Base-by-base conservation (phyloP, 2,797 vertebrate species). In the Labeo calbasu region DNA sequence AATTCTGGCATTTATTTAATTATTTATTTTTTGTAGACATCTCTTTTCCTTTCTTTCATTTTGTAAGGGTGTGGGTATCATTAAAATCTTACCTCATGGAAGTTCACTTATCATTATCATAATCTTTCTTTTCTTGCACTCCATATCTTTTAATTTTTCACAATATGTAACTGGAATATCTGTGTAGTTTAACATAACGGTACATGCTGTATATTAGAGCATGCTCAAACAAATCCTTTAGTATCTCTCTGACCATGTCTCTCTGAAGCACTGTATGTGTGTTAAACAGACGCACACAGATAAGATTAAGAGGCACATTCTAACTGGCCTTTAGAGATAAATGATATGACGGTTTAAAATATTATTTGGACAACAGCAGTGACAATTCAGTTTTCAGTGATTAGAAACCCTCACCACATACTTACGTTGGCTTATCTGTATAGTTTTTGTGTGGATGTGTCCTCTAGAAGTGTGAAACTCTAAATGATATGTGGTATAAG, bases 401-500 rank as follows among this genome's bases (percentile, higher is more conserved):
- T 43, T 59, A 71, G 40, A 48, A 46, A 36, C 51, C 32, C 25
- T 81, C 36, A 21, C 17, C 40, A 51, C 23, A 51, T 32, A 4
- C 25, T 19, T 17, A 53, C 71, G 25, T 53, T 66, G 14, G 51
- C 48, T 71, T 32, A n/a, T 71, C 51, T 81, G 66, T 71, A 25
- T 57, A 51, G 55, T 48, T 46, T 15, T 46, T 68, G 68, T 72
- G 36, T 76, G 28, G 14, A 17, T 63, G 17, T 53, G 28, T 63
- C 25, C 57, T 75, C 28, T 65, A 70, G 28, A 75, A 40, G 57
- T 65, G 81, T 75, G 81, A 82, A 65, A 82, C 21, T 73, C 80
- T 36, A 73, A 73, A 82, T 75, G 28, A 66, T 59, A 82, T 82
- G 76, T 63, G 76, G 63, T 73, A 65, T 65, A 65, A 82, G 57